These are phyloP conservation scores for Percopsis transmontana DNA, from an alignment of 2,113 vertebrate species.

Conservation along the genomic window DNA sequence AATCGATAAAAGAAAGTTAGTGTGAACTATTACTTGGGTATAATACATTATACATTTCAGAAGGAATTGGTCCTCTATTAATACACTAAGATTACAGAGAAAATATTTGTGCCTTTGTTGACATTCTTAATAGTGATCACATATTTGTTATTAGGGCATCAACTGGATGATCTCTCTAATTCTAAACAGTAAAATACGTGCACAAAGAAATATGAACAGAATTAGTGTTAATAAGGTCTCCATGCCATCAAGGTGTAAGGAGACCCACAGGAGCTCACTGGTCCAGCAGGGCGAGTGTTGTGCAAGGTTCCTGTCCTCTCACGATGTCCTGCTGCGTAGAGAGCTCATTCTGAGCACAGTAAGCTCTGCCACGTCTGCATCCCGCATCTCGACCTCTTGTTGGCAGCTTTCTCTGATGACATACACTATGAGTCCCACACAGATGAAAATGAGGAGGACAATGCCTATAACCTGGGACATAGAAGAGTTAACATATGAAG, in stretches of 20 bases:
- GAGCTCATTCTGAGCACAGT: slow-evolving; percentile 72
- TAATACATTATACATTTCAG: no score
- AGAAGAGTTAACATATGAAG: no score
- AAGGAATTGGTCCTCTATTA: no score
- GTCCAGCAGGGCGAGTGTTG: slow-evolving; percentile 24
- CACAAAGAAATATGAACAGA: background rate
- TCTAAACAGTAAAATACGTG: no score
- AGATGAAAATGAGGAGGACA: slow-evolving; percentile 77
- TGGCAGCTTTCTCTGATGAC: slow-evolving; percentile 76
- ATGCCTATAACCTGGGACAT: slow-evolving; percentile 75
- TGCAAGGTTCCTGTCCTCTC: slow-evolving; percentile 46
- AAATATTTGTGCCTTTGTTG: no score
- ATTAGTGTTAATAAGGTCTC: slow-evolving; percentile 37
- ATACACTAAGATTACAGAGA: no score
- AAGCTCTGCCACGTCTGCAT: slow-evolving; percentile 72
- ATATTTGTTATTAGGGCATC: no score
- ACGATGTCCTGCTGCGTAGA: slow-evolving; percentile 65
- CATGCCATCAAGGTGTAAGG: background rate
- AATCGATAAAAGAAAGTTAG: no score
- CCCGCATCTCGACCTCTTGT: slow-evolving; percentile 68
- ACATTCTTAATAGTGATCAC: no score
- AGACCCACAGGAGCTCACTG: background rate
- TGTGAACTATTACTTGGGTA: no score
- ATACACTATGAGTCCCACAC: slow-evolving; percentile 76
- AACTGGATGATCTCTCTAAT: no score